These are phyloP conservation scores for Nestor notabilis DNA, from an alignment of 2,113 vertebrate genomes.

Conservation along the genomic window DNA sequence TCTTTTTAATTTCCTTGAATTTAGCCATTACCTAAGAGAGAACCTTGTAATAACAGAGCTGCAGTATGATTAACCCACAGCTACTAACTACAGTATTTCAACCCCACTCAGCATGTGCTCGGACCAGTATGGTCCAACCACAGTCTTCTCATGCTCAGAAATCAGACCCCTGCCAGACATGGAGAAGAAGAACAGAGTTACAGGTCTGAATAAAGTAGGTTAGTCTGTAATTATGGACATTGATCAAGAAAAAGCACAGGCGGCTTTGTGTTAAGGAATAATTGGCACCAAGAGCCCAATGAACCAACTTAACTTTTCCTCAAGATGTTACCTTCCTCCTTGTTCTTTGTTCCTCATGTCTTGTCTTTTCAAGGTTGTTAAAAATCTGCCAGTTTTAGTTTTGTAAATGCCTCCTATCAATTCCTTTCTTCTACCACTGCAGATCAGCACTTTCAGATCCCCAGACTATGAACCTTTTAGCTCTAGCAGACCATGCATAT, in stretches of 20 bases:
- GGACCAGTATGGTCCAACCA: conserved; percentile 44
- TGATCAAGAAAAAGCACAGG: conserved; percentile 23
- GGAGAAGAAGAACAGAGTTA: not conserved
- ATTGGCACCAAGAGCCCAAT: not conserved
- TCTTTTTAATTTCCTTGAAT: conserved; percentile 44
- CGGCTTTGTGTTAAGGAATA: conserved; percentile 60
- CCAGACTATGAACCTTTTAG: not conserved
- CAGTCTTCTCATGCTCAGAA: not conserved
- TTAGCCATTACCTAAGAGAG: conserved; percentile 16
- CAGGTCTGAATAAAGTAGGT: not conserved
- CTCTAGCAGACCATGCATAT: not conserved
- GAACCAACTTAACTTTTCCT: conserved; percentile 1
- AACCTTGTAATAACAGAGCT: conserved; percentile 46
- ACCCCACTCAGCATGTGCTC: not conserved
- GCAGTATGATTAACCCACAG: conserved; percentile 41
- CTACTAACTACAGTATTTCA: conserved; percentile 59
- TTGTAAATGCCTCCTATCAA: not conserved
- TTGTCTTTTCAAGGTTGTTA: not conserved
- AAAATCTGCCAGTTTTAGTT: conserved; percentile 19
- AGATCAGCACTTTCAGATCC: conserved; percentile 20
- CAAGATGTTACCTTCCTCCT: not conserved
- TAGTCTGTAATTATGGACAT: conserved; percentile 30
- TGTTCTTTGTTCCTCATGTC: not conserved
- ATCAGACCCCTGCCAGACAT: conserved; percentile 35
- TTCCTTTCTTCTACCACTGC: conserved; percentile 1